Evolutionary conservation across 1,140 invertebrate species (phyloP).

Genomic region (Acromyrmex charruanus): DNA sequence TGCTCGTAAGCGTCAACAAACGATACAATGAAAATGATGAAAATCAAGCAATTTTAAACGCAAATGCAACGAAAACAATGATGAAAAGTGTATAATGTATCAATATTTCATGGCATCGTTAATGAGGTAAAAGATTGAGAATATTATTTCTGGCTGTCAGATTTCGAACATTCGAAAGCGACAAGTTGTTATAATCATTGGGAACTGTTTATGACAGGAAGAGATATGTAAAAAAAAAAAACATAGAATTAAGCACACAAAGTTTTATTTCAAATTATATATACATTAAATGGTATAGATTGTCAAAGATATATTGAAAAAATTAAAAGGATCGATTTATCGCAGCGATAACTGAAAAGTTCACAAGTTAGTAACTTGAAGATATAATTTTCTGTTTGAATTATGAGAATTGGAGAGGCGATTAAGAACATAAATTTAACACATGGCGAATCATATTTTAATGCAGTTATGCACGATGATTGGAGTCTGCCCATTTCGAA

Average conservation of each 20-base stretch:
- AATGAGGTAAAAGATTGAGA: conserved; percentile 37
- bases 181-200: conserved; percentile 14
- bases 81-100: conserved; percentile 43
- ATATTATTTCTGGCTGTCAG: conserved; percentile 23
- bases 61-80: conserved; percentile 26
- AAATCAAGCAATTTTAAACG: conserved; percentile 68
- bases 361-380: neutral
- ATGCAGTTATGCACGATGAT: conserved; percentile 52
- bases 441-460: conserved; percentile 64
- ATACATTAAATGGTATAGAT: neutral
- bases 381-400: conserved; percentile 35
- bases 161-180: neutral
- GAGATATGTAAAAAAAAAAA: neutral
- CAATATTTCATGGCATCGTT: conserved; percentile 45
- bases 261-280: neutral
- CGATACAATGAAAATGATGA: conserved; percentile 17
- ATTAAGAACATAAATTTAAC: conserved; percentile 53
- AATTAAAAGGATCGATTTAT: conserved; percentile 2
- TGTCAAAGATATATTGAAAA: conserved; percentile 6
- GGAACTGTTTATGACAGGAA: neutral
- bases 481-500: conserved; percentile 23
- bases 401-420: conserved; percentile 26
- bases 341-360: neutral
- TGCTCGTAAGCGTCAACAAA: conserved; percentile 49
- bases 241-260: neutral